Evolutionary conservation across 2,888 invertebrate genomes (phyloP).

Genomic region (Mylabris sibirica): DNA sequence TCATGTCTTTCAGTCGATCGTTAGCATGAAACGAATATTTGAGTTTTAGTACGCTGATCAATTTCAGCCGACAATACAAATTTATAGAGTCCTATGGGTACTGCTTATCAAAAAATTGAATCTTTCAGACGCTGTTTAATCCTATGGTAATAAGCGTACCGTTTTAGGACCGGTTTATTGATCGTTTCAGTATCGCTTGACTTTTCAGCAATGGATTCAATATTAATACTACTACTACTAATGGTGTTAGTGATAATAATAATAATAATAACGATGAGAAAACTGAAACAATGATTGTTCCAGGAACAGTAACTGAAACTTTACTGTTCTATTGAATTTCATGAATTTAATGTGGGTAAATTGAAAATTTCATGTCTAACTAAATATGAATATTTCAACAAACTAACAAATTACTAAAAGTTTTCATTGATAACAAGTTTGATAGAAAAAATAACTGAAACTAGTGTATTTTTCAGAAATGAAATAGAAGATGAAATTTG

Average conservation of each 20-base stretch:
- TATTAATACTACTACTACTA: neutral
- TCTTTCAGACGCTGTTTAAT: neutral
- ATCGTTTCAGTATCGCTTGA: neutral
- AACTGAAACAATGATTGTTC: neutral
- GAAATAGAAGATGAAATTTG: neutral
- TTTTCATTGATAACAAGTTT: neutral
- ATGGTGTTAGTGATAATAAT: neutral
- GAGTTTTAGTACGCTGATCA: neutral
- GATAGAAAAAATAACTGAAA: neutral
- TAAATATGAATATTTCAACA: no score
- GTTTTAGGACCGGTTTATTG: neutral
- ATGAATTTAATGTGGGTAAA: neutral
- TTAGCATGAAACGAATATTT: neutral
- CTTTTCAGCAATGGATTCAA: neutral
- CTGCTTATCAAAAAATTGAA: neutral
- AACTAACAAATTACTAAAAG: neutral
- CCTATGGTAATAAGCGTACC: neutral
- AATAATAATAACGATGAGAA: neutral
- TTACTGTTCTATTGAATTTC: neutral
- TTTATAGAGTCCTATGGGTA: neutral
- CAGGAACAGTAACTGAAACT: slow-evolving; percentile 1
- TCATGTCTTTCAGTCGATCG: neutral
- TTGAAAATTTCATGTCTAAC: no score
- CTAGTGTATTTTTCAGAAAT: neutral
- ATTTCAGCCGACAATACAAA: neutral